Evolutionary conservation across 2,888 invertebrate genomes (phyloP), one percentile per base, ranked within the genome.

Genomic region (Erebia ligea): DNA sequence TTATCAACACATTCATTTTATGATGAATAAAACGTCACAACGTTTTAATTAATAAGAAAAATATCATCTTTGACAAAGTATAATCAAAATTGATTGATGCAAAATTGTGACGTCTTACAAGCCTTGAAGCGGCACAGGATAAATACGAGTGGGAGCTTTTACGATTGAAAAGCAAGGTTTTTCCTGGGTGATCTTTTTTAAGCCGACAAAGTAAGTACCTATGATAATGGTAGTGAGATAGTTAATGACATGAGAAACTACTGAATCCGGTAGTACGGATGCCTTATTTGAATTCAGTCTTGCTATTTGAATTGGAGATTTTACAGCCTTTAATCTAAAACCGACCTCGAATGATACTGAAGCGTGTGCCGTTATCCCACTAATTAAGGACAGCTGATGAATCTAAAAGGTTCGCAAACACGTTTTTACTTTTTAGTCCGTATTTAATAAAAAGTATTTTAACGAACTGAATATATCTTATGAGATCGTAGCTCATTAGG

Each of bases 221-320:
- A 34, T 34, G 34, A 6, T 13, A 56, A 56, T 5, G 15, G n/a
- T n/a, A 34, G 21, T 40, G 9, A 58, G n/a, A 58, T 40, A n/a
- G 15, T 10, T 58, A 40, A 40, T 15, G 50, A n/a, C 10, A 25
- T 34, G 25, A 48, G 17, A 52, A 54, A 52, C 42, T 56, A 57
- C 19, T 42, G 15, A 52, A 61, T 61, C 68, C 68, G 10, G 34
- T 82, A 62, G 89, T 89, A 87, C 70, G 82, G 82, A 79, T 79
- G 50, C 52, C 74, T 86, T 85, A 88, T 89, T 89, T 86, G 83
- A 86, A 91, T 90, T 89, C 88, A 83, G 85, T 81, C 81, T 80
- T 77, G 78, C 81, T 80, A 91, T 91, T 91, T 91, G 90, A 91
- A 91, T 91, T 90, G 90, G 86, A 88, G 86, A 91, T 91, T 90